Evolutionary conservation across 2,113 vertebrate species (phyloP).

Genomic region (Aegypius monachus): DNA sequence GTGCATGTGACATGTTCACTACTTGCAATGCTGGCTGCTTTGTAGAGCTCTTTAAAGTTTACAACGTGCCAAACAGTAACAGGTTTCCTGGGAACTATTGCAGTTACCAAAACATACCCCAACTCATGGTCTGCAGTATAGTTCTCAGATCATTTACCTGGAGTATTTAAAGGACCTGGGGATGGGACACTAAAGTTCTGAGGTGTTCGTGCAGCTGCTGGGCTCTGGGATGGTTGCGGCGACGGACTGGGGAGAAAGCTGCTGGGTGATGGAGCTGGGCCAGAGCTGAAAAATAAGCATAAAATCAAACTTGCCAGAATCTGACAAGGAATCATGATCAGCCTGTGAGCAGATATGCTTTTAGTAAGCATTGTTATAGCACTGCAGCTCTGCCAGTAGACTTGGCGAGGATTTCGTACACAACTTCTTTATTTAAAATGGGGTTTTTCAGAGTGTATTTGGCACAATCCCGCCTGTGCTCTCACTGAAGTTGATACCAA

Average conservation of each 20-base stretch:
- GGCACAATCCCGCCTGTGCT: neutral
- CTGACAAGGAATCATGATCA: neutral
- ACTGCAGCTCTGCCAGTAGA: neutral
- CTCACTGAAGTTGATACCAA: neutral
- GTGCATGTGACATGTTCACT: neutral
- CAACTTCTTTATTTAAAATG: neutral
- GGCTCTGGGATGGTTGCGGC: slow-evolving; percentile 93
- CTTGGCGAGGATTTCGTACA: neutral
- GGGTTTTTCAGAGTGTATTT: neutral
- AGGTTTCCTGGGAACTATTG: neutral
- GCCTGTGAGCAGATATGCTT: neutral
- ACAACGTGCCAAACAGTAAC: neutral
- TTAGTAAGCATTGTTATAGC: neutral
- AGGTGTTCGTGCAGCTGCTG: slow-evolving; percentile 87
- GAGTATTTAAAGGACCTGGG: slow-evolving; percentile 93
- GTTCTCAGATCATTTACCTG: slow-evolving; percentile 77
- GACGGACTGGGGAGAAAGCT: slow-evolving; percentile 97
- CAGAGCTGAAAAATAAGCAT: slow-evolving; percentile 77
- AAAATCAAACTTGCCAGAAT: neutral
- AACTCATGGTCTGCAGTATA: neutral
- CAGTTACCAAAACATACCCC: neutral
- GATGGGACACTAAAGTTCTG: slow-evolving; percentile 95
- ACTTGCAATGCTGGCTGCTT: neutral
- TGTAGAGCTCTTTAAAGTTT: neutral
- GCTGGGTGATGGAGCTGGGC: slow-evolving; percentile 91